These are phyloP conservation scores for Nibea albiflora DNA, from an alignment of 2,113 vertebrate species.

Conservation along the genomic window DNA sequence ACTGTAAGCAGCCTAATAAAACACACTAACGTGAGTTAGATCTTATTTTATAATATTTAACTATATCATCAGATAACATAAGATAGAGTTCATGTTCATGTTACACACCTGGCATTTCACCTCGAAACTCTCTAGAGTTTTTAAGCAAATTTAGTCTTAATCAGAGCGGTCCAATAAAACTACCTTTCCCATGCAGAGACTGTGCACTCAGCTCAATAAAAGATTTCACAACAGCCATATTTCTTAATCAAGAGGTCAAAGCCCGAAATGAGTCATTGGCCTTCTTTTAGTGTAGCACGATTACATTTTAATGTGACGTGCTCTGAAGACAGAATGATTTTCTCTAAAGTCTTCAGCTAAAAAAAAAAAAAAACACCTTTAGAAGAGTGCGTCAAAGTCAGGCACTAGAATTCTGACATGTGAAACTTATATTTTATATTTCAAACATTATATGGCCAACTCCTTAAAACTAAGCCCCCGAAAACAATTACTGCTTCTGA, in stretches of 20 bases:
- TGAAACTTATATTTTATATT: not conserved
- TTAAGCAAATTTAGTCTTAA: not conserved
- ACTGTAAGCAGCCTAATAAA: slow-evolving; percentile 34
- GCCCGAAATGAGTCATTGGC: slow-evolving; percentile 30
- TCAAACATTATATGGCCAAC: not conserved
- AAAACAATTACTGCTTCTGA: not conserved
- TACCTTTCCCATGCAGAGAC: slow-evolving; percentile 3
- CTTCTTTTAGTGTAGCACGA: not conserved
- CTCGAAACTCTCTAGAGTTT: not conserved
- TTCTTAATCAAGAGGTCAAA: slow-evolving; percentile 23
- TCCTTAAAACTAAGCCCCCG: not conserved
- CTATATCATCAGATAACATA: slow-evolving; percentile 1
- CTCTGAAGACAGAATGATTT: not conserved
- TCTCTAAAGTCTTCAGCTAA: not conserved
- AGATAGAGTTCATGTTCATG: not conserved
- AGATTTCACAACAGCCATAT: slow-evolving; percentile 8
- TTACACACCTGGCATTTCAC: slow-evolving; percentile 13
- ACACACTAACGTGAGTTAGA: not conserved
- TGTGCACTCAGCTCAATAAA: not conserved
- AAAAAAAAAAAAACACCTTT: not conserved
- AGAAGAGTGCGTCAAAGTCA: not conserved
- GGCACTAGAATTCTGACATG: not conserved
- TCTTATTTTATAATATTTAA: not conserved
- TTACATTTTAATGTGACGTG: slow-evolving; percentile 1
- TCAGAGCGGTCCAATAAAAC: not conserved